Evolutionary conservation across 2,888 invertebrate species (phyloP), one percentile per base, ranked within the genome.

Genomic region (Drosophila leonis): DNA sequence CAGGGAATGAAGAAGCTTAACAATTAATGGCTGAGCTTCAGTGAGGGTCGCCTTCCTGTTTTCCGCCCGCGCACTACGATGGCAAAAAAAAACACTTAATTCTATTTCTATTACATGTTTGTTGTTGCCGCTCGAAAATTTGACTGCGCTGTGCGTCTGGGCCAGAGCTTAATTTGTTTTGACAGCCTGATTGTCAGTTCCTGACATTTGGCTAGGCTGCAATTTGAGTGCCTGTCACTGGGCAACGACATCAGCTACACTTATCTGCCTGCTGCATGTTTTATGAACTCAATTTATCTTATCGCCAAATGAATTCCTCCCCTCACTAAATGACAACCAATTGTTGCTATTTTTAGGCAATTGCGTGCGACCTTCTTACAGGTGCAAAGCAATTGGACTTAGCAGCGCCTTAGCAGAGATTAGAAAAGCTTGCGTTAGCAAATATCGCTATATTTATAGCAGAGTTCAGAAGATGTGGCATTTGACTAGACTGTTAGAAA

Each of bases 121-220:
- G 55, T 74, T 76, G 51, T 64, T 60, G 60, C 44, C 49, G 48
- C 62, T 60, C 77, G 54, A 82, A 60, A 65, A 67, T 69, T 69
- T 61, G 46, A 51, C 44, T 51, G 7, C 46, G 41, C 62, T 49
- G 74, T 78, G 56, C 51, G 52, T 63, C 62, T 39, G 46, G 49
- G 49, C 8, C 61, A 20, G 67, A 67, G 51, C 75, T 57, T 82
- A 75, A 88, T 80, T 89, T 89, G 63, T 68, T 78, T 78, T 84
- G 87, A 89, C 90, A 90, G 78, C 61, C 82, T 67, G 85, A 77
- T 69, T 83, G 87, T 72, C 87, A 84, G 76, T 35, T 74, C 60
- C 63, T 72, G 74, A 69, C 55, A 61, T 71, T 61, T 18, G n/a
- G 73, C n/a, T 9, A 37, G 57, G 39, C 62, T 75, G 67, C 48